Percentiles rank a stretch among this genome's conserved stretches.
phyloP scores from a whole-genome alignment of 1,140 invertebrate species.

The Streblospio benedicti region DNA sequence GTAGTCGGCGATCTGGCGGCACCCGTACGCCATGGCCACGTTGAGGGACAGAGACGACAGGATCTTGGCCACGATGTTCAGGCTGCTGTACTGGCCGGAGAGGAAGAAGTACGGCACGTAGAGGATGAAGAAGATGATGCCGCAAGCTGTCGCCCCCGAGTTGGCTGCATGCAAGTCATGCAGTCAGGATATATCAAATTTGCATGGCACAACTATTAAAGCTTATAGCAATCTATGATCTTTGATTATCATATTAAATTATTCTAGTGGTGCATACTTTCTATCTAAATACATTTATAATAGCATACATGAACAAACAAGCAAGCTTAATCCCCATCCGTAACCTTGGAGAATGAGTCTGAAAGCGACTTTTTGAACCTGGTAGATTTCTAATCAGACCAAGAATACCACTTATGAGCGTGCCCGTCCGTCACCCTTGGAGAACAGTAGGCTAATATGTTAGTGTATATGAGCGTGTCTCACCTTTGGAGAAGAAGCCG shows the following conservation, averaged over 20 bases:
- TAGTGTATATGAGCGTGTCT: too few relatives aligned
- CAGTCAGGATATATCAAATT: too few relatives aligned
- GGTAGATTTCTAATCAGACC: background rate
- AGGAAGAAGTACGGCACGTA: constrained; percentile 47
- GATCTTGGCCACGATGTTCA: constrained; percentile 9
- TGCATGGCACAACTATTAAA: too few relatives aligned
- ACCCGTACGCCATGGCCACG: constrained; percentile 17
- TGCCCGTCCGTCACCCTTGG: too few relatives aligned
- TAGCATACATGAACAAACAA: background rate
- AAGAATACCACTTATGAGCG: too few relatives aligned
- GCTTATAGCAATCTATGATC: background rate
- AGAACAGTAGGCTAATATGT: too few relatives aligned
- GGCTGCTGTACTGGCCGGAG: constrained; percentile 48
- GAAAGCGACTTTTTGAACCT: background rate
- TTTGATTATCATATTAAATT: too few relatives aligned
- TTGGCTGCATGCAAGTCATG: constrained; percentile 7
- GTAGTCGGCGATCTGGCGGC: constrained; percentile 24
- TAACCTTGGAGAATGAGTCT: background rate
- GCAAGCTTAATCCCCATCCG: background rate
- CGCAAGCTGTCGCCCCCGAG: constrained; percentile 15
- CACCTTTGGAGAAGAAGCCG: constrained; percentile 56
- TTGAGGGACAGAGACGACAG: constrained; percentile 15
- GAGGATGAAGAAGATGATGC: constrained; percentile 17
- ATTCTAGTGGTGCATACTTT: background rate
- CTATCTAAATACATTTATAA: background rate